These are phyloP conservation scores for Sebastes taczanowskii DNA, from an alignment of 2,797 vertebrate species.

Conservation along the genomic window DNA sequence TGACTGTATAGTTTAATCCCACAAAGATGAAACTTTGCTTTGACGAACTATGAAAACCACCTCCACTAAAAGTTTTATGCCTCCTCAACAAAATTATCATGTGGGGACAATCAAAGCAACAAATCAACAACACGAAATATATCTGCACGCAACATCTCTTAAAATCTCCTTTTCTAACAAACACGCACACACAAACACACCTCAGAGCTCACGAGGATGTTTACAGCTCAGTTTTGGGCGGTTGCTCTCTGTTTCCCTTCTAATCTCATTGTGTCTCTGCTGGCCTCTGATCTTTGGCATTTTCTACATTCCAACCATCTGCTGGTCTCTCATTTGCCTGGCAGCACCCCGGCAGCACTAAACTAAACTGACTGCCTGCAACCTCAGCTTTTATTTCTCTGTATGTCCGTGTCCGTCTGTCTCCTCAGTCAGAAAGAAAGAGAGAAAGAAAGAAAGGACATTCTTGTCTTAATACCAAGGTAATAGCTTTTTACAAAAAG, in stretches of 20 bases:
- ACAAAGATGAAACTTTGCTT: not conserved
- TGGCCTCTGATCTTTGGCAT: constrained; percentile 75
- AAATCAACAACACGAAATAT: constrained; percentile 13
- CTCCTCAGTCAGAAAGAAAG: not conserved
- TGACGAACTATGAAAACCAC: not conserved
- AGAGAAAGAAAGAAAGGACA: constrained; percentile 1
- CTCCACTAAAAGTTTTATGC: not conserved
- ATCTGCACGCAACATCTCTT: constrained; percentile 10
- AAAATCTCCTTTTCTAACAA: constrained; percentile 26
- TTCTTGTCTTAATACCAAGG: not conserved
- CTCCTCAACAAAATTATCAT: not conserved
- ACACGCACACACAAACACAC: constrained; percentile 27
- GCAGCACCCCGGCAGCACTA: constrained; percentile 52
- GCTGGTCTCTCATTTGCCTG: constrained; percentile 70
- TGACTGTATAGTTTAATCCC: not conserved
- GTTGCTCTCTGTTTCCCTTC: constrained; percentile 54
- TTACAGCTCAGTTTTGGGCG: constrained; percentile 52
- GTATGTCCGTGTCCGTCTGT: not conserved
- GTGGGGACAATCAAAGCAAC: constrained; percentile 7
- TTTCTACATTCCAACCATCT: constrained; percentile 78
- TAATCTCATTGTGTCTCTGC: constrained; percentile 66
- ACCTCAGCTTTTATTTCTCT: constrained; percentile 28
- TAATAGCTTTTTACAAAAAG: not conserved
- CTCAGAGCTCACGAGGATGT: constrained; percentile 49
- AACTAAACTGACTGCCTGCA: constrained; percentile 37